phyloP scores from a whole-genome alignment of 2,113 vertebrate species.

The Todiramphus chloris region DNA sequence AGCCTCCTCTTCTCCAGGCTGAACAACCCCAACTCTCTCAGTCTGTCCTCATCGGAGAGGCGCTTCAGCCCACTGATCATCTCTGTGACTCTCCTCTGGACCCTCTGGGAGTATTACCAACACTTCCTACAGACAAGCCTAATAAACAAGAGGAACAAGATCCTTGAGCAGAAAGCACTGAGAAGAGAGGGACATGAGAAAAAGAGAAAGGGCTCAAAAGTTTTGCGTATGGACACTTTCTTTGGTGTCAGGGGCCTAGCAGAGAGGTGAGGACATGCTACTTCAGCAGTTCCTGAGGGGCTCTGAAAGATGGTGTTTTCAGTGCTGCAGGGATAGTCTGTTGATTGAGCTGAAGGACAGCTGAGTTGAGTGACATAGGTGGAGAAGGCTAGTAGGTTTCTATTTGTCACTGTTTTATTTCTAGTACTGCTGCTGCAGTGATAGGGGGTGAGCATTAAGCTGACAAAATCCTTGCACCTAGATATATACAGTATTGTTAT shows the following conservation, averaged over 20 bases:
- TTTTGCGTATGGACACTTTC: not conserved
- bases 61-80: no score
- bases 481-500: not conserved
- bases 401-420: not conserved
- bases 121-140: not conserved
- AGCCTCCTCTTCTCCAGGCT: no score
- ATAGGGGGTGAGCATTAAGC: not conserved
- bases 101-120: no score
- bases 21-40: no score
- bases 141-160: not conserved
- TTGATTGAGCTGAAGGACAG: not conserved
- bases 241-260: fast-evolving
- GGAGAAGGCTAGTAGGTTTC: not conserved
- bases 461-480: not conserved
- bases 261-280: not conserved
- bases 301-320: not conserved
- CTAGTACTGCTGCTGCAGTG: not conserved
- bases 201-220: not conserved
- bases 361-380: not conserved
- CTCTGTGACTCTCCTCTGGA: no score
- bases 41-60: no score
- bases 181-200: not conserved
- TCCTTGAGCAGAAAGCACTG: not conserved
- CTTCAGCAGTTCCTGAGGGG: not conserved
- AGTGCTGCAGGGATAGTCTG: not conserved